Percentiles rank a stretch among this genome's conserved stretches.
Evolutionary conservation across 2,888 invertebrate species (phyloP).

Genomic region (Neoitamus cyanurus): DNA sequence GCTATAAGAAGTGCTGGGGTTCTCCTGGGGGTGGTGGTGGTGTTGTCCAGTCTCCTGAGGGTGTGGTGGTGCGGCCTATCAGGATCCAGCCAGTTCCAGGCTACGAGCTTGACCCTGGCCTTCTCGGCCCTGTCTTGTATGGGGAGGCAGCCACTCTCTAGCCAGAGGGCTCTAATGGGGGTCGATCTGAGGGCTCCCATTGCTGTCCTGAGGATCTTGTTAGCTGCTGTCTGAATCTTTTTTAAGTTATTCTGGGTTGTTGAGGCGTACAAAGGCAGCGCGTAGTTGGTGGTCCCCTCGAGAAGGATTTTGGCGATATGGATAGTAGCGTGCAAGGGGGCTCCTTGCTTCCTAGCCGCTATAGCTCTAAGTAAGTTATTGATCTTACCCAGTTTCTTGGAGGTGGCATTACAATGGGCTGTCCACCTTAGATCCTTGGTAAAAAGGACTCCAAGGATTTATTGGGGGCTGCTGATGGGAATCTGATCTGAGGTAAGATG

Average conservation of each 20-base stretch:
- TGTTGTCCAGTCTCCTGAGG: neutral
- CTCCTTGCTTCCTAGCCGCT: neutral
- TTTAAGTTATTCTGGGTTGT: neutral
- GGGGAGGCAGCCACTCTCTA: neutral
- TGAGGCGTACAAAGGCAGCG: neutral
- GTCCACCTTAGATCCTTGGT: neutral
- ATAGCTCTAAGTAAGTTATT: neutral
- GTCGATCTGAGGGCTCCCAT: neutral
- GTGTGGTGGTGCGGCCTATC: neutral
- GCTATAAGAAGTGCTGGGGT: neutral
- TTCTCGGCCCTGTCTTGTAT: neutral
- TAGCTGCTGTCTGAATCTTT: rapidly evolving
- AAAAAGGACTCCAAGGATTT: neutral
- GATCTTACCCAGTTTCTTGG: neutral
- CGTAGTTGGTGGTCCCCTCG: neutral
- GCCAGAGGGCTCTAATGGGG: neutral
- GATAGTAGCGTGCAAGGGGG: neutral
- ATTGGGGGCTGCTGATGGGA: too few relatives aligned
- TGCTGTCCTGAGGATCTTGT: neutral
- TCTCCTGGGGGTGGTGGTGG: neutral
- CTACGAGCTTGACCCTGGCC: neutral
- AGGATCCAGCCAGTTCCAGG: neutral
- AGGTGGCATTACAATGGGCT: neutral
- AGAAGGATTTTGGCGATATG: neutral
- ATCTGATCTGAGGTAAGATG: too few relatives aligned